Evolutionary conservation across 2,888 invertebrate genomes (phyloP).

Genomic region (Papilio protenor): DNA sequence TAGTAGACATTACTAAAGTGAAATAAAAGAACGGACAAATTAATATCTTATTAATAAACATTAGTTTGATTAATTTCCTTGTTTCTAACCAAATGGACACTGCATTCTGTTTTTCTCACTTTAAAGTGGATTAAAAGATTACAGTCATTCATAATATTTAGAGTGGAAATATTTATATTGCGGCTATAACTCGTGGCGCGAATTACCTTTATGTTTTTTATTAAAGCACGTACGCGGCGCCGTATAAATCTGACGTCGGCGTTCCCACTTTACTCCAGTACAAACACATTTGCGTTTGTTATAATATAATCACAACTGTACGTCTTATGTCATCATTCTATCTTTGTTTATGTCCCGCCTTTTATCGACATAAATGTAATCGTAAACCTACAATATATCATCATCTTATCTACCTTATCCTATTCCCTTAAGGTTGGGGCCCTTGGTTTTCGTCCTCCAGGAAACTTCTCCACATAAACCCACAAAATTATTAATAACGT

Average conservation of each 20-base stretch:
- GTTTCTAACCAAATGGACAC: neutral
- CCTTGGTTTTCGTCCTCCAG: too few relatives aligned
- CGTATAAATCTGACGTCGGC: conserved; percentile 79
- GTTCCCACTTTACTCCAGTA: conserved; percentile 68
- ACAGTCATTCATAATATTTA: conserved; percentile 67
- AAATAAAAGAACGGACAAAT: neutral
- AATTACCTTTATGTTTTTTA: conserved; percentile 81
- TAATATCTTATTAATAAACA: neutral
- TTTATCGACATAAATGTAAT: neutral
- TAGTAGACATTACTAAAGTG: neutral
- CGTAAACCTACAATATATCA: neutral
- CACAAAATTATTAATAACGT: too few relatives aligned
- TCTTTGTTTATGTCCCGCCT: neutral
- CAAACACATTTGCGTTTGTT: conserved; percentile 37
- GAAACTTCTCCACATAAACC: too few relatives aligned
- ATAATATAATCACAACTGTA: conserved; percentile 28
- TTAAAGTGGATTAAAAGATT: conserved; percentile 5
- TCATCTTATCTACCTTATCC: too few relatives aligned
- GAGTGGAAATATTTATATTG: conserved; percentile 72
- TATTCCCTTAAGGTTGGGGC: too few relatives aligned
- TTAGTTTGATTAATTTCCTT: neutral
- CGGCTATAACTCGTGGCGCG: conserved; percentile 77
- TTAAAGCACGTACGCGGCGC: conserved; percentile 79
- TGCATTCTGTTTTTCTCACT: neutral
- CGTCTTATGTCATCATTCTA: conserved; percentile 21